Base-by-base conservation (phyloP, 2,797 vertebrate species). In the Phyllotis vaccarum region DNA sequence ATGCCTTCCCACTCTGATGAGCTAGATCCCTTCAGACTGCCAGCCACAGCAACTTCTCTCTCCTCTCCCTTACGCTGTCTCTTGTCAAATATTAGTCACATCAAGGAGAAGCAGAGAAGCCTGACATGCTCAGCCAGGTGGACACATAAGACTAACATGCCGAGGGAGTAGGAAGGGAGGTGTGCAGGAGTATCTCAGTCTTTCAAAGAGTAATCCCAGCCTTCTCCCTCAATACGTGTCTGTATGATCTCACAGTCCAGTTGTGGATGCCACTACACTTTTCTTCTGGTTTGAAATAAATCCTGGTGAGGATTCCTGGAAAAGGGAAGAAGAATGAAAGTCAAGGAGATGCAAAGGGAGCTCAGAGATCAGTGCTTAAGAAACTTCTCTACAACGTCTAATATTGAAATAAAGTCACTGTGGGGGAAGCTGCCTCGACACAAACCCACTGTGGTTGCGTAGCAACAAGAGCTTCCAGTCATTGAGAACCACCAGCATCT, bases 1-100 rank as follows among this genome's bases (percentile, higher is more conserved):
- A n/a, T 0, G 0, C 31, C 72, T n/a, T 40, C 7, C 40, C 6
- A 46, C 7, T 4, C 0, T 3, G 68, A 34, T 2, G 29, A 58
- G 29, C 3, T 5, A 5, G 14, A 34, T 34, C 54, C 54, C 56
- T 60, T 60, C 37, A 24, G 34, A 88, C 29, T 10, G 54, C 5
- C 43, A 75, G 37, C 37, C 19, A 54, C 34, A 54, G 37, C 27
- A 87, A 52, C 19, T 17, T 40, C 70, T 34, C 31, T 22, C 13
- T 14, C 43, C 31, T 22, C 13, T 14, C 43, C 12, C 56, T 14
- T 24, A 89, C 16, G 21, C 3, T 60, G 52, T 54, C 72, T 87
- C 14, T 86, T 52, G 5, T 52, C 31, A 54, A 40, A 27, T 43
- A 87, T 43, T 34, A 7, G 37, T 43, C 52, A 72, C 16, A 31